Conservation (phyloP, 2,888 invertebrate genomes). For the Idaea aversata region DNA sequence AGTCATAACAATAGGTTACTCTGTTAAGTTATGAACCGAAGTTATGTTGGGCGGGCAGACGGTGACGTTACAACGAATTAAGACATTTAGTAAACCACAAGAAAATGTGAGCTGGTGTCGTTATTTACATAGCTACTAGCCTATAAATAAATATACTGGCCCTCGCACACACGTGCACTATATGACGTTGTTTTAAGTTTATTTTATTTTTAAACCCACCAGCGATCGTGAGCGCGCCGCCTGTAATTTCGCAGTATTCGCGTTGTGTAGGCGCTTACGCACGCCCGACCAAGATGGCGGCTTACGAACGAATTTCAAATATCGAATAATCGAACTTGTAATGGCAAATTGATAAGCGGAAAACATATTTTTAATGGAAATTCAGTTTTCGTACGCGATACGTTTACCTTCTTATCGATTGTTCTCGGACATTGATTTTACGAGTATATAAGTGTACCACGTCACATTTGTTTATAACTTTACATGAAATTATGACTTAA, state of each 20-base stretch:
- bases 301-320: conserved; percentile 48
- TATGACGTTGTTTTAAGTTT: conserved; percentile 79
- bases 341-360: conserved; percentile 46
- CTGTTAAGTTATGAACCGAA: conserved; percentile 8
- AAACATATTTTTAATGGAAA: conserved; percentile 47
- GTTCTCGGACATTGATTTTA: conserved; percentile 53
- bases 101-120: conserved; percentile 59
- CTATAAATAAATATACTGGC: conserved; percentile 78
- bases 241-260: conserved; percentile 79
- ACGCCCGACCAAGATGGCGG: conserved; percentile 73
- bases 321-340: conserved; percentile 44
- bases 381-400: conserved; percentile 36
- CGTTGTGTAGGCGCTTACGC: conserved; percentile 77
- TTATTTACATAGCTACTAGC: conserved; percentile 78
- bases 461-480: conserved; percentile 57
- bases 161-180: conserved; percentile 76
- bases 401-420: conserved; percentile 45
- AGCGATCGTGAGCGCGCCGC: conserved; percentile 65
- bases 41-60: conserved; percentile 14
- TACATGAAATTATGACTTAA: conserved; percentile 59
- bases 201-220: conserved; percentile 79
- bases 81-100: conserved; percentile 77
- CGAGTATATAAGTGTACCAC: conserved; percentile 44
- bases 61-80: conserved; percentile 55
- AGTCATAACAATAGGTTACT: conserved; percentile 15